Conservation (phyloP, 2,888 invertebrate genomes). For the Miltochrista miniata region DNA sequence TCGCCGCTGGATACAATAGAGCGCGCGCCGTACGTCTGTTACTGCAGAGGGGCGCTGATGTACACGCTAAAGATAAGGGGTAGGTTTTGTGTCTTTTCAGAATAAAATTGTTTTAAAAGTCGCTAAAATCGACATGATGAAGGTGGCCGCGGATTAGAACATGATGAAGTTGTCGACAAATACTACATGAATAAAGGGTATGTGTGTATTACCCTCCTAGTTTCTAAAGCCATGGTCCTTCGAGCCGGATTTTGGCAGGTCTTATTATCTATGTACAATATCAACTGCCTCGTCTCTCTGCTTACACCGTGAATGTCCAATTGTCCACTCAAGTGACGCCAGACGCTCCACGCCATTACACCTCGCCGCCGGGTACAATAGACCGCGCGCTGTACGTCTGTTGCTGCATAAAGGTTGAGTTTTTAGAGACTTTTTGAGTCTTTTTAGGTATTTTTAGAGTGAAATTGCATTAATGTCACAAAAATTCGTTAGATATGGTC, state of each 20-base stretch:
- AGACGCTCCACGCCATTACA: constrained; percentile 96
- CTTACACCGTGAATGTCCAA: constrained; percentile 99
- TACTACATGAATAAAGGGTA: no score
- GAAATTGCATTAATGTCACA: no score
- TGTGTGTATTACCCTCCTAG: no score
- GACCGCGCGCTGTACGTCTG: constrained; percentile 75
- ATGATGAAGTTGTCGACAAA: no score
- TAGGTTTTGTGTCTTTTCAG: constrained; percentile 53
- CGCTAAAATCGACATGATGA: no score
- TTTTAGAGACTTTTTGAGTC: background rate
- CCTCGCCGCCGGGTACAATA: constrained; percentile 97
- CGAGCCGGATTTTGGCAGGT: no score
- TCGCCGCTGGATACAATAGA: constrained; percentile 98
- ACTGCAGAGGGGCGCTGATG: constrained; percentile 92
- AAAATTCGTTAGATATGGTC: no score
- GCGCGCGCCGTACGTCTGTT: constrained; percentile 61
- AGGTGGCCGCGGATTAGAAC: no score
- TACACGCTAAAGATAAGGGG: constrained; percentile 99
- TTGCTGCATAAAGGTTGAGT: constrained; percentile 88
- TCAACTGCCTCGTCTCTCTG: constrained; percentile 91
- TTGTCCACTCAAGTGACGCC: constrained; percentile 98
- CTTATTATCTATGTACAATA: no score
- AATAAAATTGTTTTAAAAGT: no score
- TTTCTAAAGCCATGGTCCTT: no score
- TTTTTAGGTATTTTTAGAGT: no score